A percentile compares a stretch with the other conserved stretches of the same genome.
Evolutionary conservation across 2,797 vertebrate species (phyloP).

Genomic region (Halcyon chelicuti): DNA sequence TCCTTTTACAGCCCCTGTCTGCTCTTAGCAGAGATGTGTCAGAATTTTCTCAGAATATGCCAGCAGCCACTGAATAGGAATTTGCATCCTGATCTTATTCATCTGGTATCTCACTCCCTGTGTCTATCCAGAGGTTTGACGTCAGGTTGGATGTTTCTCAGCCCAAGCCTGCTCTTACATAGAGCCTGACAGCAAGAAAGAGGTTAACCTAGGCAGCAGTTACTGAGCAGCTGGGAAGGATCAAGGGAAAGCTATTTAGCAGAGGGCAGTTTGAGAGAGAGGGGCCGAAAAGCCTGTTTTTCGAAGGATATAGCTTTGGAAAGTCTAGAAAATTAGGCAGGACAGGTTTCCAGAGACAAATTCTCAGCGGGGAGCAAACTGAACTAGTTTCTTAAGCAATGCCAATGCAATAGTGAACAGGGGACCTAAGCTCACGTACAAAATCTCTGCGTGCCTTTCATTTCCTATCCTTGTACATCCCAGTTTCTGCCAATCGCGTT

Average conservation of each 20-base stretch:
- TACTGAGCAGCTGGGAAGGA: background rate
- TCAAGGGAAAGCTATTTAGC: background rate
- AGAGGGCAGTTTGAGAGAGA: background rate
- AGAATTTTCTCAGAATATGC: background rate
- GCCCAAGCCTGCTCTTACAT: background rate
- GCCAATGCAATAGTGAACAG: background rate
- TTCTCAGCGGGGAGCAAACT: slow-evolving; percentile 23
- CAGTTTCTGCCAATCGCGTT: background rate
- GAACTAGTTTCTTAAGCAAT: slow-evolving; percentile 24
- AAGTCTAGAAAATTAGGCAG: slow-evolving; percentile 41
- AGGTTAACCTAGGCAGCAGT: background rate
- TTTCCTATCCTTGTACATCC: background rate
- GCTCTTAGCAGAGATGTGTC: background rate
- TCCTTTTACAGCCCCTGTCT: background rate
- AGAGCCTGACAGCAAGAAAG: background rate
- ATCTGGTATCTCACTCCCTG: background rate
- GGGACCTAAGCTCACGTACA: slow-evolving; percentile 23
- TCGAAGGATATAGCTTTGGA: background rate
- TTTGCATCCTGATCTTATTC: background rate
- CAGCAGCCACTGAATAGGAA: background rate
- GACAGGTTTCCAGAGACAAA: slow-evolving; percentile 50
- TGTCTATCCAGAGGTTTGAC: background rate
- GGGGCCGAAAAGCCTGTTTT: background rate
- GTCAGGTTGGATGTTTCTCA: background rate
- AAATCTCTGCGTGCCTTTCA: background rate